A percentile compares a stretch with the other conserved stretches of the same genome.
Conservation (phyloP, 2,797 vertebrate species). For the Thunnus albacares region DNA sequence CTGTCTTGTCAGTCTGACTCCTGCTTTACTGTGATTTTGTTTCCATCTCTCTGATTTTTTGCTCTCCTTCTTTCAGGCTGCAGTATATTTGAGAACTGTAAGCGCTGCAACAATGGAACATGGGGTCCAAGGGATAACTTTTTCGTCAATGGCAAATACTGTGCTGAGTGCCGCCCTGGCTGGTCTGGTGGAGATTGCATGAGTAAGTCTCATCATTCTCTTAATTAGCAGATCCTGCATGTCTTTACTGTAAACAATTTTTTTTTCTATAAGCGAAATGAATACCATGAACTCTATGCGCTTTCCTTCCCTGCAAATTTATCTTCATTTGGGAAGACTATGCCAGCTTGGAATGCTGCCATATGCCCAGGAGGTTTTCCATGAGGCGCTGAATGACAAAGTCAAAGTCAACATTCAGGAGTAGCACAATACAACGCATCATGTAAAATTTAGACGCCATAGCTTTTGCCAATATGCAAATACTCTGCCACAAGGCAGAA, state of each 20-base stretch:
- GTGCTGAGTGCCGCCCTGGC: conserved; percentile 93
- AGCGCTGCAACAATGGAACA: conserved; percentile 95
- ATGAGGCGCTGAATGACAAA: conserved; percentile 55
- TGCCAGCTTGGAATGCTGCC: conserved; percentile 61
- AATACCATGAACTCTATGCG: conserved; percentile 17
- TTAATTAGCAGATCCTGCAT: conserved; percentile 11
- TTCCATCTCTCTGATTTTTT: not conserved
- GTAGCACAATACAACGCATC: conserved; percentile 58
- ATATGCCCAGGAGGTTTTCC: conserved; percentile 59
- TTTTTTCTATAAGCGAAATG: conserved; percentile 14
- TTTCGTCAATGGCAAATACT: conserved; percentile 94
- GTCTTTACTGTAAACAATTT: conserved; percentile 12
- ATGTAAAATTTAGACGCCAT: conserved; percentile 47
- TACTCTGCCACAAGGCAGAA: conserved; percentile 39
- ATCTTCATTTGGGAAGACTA: conserved; percentile 43
- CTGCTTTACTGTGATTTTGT: not conserved
- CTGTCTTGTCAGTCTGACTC: not conserved
- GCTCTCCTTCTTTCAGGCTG: conserved; percentile 87
- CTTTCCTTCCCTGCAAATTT: conserved; percentile 43
- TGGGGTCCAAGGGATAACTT: conserved; percentile 96
- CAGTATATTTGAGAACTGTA: conserved; percentile 98
- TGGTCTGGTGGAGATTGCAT: conserved; percentile 98
- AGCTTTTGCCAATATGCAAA: conserved; percentile 57
- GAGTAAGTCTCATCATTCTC: conserved; percentile 87
- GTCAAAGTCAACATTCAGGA: conserved; percentile 37